phyloP scores from a whole-genome alignment of 2,888 invertebrate species.

The Chaetoderma sp. region DNA sequence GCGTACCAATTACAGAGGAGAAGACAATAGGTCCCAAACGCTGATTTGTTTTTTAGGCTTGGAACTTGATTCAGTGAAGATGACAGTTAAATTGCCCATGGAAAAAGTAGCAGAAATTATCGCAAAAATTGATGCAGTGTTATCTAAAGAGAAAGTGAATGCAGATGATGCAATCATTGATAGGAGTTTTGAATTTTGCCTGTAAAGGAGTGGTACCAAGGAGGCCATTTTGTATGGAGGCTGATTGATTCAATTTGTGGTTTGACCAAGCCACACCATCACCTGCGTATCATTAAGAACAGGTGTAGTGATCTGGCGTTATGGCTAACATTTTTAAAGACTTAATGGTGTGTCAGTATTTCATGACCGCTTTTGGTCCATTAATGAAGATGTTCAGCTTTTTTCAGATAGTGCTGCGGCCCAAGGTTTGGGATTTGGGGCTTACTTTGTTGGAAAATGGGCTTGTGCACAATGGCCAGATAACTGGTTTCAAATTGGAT shows the following conservation, averaged over 20 bases:
- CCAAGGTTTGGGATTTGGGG: slow-evolving; percentile 4
- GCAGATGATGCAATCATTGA: too few species aligned
- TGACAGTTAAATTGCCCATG: too few species aligned
- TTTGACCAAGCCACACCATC: slow-evolving; percentile 14
- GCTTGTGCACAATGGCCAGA: too few species aligned
- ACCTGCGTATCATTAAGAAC: slow-evolving; percentile 4
- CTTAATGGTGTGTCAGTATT: slow-evolving; percentile 26
- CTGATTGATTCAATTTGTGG: slow-evolving; percentile 19
- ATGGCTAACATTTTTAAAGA: slow-evolving; percentile 15
- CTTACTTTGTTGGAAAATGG: not conserved
- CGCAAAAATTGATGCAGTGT: too few species aligned
- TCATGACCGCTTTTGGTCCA: slow-evolving; percentile 16
- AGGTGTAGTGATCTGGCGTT: slow-evolving; percentile 18
- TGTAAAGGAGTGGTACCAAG: slow-evolving; percentile 24
- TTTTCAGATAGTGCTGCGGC: slow-evolving; percentile 1
- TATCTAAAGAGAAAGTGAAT: too few species aligned
- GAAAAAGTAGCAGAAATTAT: too few species aligned
- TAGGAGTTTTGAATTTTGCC: slow-evolving; percentile 25
- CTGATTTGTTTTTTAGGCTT: too few species aligned
- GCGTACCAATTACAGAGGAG: too few species aligned
- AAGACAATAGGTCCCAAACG: too few species aligned
- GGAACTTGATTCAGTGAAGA: too few species aligned
- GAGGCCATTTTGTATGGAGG: slow-evolving; percentile 22
- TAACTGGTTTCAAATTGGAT: too few species aligned
- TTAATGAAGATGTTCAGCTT: slow-evolving; percentile 1